Percentiles rank a stretch among this genome's conserved stretches.
These are phyloP conservation scores for Pseudomyrmex cubaensis DNA, from an alignment of 1,140 invertebrate species.

Conservation along the genomic window DNA sequence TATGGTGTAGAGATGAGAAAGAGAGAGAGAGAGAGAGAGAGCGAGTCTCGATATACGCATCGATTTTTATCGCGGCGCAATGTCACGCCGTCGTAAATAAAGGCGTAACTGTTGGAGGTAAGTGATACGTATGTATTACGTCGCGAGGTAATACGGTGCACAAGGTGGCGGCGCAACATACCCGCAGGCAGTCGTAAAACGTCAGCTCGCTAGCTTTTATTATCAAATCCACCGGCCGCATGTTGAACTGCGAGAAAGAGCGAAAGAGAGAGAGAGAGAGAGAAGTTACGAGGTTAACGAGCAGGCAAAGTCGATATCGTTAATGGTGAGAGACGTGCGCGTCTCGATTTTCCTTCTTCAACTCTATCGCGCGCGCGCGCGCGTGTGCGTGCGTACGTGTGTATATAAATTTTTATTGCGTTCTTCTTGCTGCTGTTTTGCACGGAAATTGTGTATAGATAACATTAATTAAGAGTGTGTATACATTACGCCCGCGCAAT, in stretches of 20 bases:
- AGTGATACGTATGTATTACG: slow-evolving; percentile 57
- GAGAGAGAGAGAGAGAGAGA: too few species aligned
- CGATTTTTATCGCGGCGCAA: slow-evolving; percentile 52
- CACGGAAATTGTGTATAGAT: too few species aligned
- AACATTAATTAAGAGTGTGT: too few species aligned
- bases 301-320: slow-evolving; percentile 52
- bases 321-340: slow-evolving; percentile 20
- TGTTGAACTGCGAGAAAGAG: background rate
- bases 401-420: too few species aligned
- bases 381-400: too few species aligned
- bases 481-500: too few species aligned
- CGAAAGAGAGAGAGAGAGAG: too few species aligned
- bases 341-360: background rate
- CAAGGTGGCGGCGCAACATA: slow-evolving; percentile 30
- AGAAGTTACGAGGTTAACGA: slow-evolving; percentile 49
- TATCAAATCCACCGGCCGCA: slow-evolving; percentile 48
- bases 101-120: slow-evolving; percentile 54
- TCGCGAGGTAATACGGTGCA: slow-evolving; percentile 12
- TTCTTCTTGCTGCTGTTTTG: too few species aligned
- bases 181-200: slow-evolving; percentile 44
- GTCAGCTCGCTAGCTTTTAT: slow-evolving; percentile 53
- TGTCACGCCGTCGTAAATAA: slow-evolving; percentile 52
- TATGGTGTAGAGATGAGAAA: too few species aligned
- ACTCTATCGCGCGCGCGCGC: background rate
- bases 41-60: slow-evolving; percentile 25